Evolutionary conservation across 2,888 invertebrate genomes (phyloP), one percentile per base, ranked within the genome.

Genomic region (Stenoptilia bipunctidactyla): DNA sequence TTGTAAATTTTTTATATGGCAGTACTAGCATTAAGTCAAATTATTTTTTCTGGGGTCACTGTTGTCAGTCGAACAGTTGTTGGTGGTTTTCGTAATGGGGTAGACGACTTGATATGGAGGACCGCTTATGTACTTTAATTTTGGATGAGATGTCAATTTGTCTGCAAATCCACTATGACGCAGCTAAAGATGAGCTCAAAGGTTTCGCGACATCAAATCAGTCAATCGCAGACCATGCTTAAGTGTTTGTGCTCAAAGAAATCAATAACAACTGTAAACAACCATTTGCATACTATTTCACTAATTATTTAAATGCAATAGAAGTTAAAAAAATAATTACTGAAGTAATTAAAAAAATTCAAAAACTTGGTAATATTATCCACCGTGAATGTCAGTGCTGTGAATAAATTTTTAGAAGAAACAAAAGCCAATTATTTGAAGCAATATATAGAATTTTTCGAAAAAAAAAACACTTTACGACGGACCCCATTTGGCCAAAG

Each of bases 241-340:
- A 53, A 14, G 50, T 53, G 0, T 56, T 53, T 37, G 53, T 55
- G 51, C 40, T 53, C 0, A 55, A 52, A 37, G 50, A 51, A 1
- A 34, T 55, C 9, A 51, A 47, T 44, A 15, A 14, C 8, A 46
- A 45, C 39, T 47, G 46, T 36, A 53, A 55, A 13, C 53, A 54
- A 33, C 53, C 52, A 2, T 35, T 55, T 1, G 54, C 57, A 12
- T 55, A 55, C 37, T 53, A 51, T 38, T 55, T 55, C 15, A 53
- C 52, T 0, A 50, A 42, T 27, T 15, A 27, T 3, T 33, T 52
- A n/a, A 45, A 45, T 1, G 47, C 46, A 41, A 0, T 8, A n/a
- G 42, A 54, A 13, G 30, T 53, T 14, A 52, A 47, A 27, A 36
- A 1, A 27, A 44, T 5, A 42, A 52, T 9, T 50, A 40, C 5